phyloP scores from a whole-genome alignment of 2,888 invertebrate species.

The Eretmocerus hayati region DNA sequence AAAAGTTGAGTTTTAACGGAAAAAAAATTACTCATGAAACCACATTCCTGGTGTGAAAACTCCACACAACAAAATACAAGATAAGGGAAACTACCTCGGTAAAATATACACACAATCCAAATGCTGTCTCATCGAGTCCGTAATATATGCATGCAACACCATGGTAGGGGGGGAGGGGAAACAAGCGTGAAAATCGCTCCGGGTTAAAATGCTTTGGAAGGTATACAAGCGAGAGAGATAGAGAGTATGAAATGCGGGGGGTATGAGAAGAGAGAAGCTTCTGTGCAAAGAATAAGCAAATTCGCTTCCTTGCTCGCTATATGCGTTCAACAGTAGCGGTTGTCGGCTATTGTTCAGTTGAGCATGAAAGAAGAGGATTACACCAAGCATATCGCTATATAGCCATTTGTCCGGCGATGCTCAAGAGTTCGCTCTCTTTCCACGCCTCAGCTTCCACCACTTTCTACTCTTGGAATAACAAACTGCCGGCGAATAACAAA shows the following conservation, averaged over 20 bases:
- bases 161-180: background rate
- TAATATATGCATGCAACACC: too few species aligned
- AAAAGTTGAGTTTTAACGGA: too few species aligned
- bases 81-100: too few species aligned
- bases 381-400: too few species aligned
- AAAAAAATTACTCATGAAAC: too few species aligned
- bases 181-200: background rate
- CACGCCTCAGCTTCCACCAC: too few species aligned
- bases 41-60: too few species aligned
- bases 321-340: too few species aligned
- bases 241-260: background rate
- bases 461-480: too few species aligned
- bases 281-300: conserved; percentile 7
- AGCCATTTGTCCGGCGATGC: conserved; percentile 13
- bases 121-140: too few species aligned
- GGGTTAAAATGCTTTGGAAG: background rate
- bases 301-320: conserved; percentile 10
- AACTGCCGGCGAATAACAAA: conserved; percentile 46
- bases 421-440: conserved; percentile 19
- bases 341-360: conserved; percentile 12
- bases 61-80: too few species aligned
- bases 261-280: background rate
- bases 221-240: background rate
- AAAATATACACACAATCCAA: too few species aligned
- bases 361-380: conserved; percentile 12